phyloP scores from a whole-genome alignment of 2,113 vertebrate genomes.

The Notechis scutatus region DNA sequence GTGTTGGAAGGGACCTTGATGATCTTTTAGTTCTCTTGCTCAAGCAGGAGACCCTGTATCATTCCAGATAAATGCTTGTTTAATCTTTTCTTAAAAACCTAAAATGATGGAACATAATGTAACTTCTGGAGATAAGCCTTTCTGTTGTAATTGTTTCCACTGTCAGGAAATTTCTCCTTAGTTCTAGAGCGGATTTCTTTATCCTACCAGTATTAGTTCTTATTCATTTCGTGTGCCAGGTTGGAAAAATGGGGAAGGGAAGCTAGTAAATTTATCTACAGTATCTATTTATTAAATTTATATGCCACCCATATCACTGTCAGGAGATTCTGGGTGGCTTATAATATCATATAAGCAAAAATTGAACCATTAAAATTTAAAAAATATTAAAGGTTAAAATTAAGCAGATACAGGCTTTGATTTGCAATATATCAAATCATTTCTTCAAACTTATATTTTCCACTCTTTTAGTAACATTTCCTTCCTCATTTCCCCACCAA shows the following conservation, averaged over 20 bases:
- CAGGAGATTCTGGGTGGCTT: not conserved
- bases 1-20: not conserved
- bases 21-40: not conserved
- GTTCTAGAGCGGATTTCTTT: not conserved
- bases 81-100: not conserved
- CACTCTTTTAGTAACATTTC: not conserved
- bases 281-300: not conserved
- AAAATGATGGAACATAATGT: not conserved
- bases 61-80: not conserved
- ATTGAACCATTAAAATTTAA: not conserved
- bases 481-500: not conserved
- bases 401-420: not conserved
- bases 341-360: not conserved
- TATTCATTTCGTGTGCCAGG: not conserved
- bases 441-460: not conserved
- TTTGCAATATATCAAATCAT: not conserved
- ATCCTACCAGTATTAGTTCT: not conserved
- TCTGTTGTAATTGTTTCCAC: not conserved
- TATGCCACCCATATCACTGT: not conserved
- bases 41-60: not conserved
- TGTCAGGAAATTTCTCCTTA: too few relatives aligned
- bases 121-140: not conserved
- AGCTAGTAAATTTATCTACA: not conserved
- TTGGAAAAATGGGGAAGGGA: not conserved
- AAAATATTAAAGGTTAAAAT: not conserved